Base-by-base conservation (phyloP, 2,888 invertebrate genomes). In the Chaetogeoica ovagalla region DNA sequence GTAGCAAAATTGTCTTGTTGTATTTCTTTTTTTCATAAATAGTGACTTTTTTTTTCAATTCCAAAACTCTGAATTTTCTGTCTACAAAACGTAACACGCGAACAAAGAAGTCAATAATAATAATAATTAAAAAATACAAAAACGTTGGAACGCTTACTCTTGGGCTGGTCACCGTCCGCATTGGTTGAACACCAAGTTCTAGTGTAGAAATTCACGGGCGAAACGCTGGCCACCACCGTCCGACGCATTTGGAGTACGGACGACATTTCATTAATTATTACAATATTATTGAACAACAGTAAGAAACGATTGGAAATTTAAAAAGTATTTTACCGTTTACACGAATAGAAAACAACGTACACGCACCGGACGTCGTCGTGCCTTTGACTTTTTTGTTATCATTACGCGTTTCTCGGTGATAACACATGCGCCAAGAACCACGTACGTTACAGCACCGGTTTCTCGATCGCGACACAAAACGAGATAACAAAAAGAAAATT, bases 1-100 rank as follows among this genome's bases (percentile, higher is more conserved):
- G 88, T 87, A 88, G 88, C 65, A 88, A 87, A 59, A 86, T 84
- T 79, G 88, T 87, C 13, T 85, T 63, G 68, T 85, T 86, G 3
- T 86, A 85, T 7, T 83, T 62, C 0, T 84, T 83, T 84, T 83
- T 86, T 21, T 84, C 85, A 76, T 87, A 86, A 4, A 83, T 81
- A 81, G 85, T 84, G 1, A 86, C 86, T 82, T 87, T 88, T 83
- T 88, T 87, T 83, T 87, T 85, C 83, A 89, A 87, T 86, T 89
- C 88, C 1, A 89, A 85, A 3, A 89, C 88, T 66, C 89, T 84
- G 83, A 89, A 89, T 73, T 89, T 89, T 81, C 89, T 88, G 15
- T 87, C 88, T 82, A 39, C 23, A 59, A 59, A 48, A 52, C 7
- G 21, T 37, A 17, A 15, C 6, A 30, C 30, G 37, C 13, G 57